A percentile compares a stretch with the other conserved stretches of the same genome.
Evolutionary conservation across 2,797 vertebrate genomes (phyloP).

Genomic region (Kryptopterus vitreolus): DNA sequence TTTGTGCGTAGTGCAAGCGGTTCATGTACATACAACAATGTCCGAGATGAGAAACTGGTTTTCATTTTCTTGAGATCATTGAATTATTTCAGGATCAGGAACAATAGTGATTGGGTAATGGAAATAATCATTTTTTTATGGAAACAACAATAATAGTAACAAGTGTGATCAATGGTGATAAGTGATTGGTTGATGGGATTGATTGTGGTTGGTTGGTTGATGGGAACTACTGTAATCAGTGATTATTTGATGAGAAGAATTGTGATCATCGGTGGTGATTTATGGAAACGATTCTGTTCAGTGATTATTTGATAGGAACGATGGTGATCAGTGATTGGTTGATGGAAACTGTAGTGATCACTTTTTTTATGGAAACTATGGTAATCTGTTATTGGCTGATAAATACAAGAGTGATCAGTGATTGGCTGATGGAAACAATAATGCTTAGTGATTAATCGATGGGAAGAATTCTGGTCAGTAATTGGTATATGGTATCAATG

Average conservation of each 20-base stretch:
- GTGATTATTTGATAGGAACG: background rate
- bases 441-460: background rate
- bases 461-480: background rate
- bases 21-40: background rate
- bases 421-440: background rate
- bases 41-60: background rate
- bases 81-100: background rate
- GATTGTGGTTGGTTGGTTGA: no score
- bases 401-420: background rate
- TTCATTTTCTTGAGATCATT: constrained; percentile 2
- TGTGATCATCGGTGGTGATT: background rate
- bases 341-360: background rate
- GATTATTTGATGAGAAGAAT: background rate
- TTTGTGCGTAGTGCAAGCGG: background rate
- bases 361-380: background rate
- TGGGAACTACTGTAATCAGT: background rate
- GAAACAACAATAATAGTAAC: no score
- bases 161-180: background rate
- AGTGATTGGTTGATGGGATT: background rate
- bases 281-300: no score
- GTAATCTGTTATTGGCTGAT: no score
- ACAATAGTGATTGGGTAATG: background rate
- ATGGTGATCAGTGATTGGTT: background rate
- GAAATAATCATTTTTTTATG: background rate
- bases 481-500: background rate